Conservation (phyloP, 2,113 vertebrate genomes). For the Pao palembangensis region DNA sequence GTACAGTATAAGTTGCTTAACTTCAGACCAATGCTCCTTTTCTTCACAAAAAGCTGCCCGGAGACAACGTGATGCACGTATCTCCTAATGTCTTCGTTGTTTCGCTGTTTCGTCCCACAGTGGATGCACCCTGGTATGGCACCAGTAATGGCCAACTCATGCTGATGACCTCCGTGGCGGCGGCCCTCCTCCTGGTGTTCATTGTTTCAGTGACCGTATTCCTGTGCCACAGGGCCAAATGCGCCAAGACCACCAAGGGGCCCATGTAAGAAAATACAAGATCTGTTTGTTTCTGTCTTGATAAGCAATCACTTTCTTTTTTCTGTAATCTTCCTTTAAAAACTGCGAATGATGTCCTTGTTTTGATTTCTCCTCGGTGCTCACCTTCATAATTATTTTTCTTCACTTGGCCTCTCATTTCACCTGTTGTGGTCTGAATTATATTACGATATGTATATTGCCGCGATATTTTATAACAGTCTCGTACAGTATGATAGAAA, state of each 20-base stretch:
- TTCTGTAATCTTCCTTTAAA: conserved; percentile 21
- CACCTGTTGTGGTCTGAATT: conserved; percentile 25
- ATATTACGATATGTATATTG: conserved; percentile 42
- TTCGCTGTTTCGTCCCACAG: conserved; percentile 53
- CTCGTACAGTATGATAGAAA: conserved; percentile 37
- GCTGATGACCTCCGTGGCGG: conserved; percentile 47
- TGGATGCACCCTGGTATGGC: conserved; percentile 66
- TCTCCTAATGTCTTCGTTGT: conserved; percentile 39
- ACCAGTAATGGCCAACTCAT: conserved; percentile 50
- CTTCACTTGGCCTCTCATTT: conserved; percentile 7
- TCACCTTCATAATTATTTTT: conserved; percentile 2
- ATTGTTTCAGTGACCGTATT: conserved; percentile 53
- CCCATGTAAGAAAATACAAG: conserved; percentile 70
- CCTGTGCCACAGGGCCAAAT: conserved; percentile 62
- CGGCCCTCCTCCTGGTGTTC: conserved; percentile 43
- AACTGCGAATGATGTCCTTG: conserved; percentile 18
- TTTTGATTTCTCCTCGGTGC: conserved; percentile 5
- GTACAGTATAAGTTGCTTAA: conserved; percentile 1
- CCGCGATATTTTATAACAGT: conserved; percentile 52
- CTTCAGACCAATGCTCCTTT: conserved; percentile 7
- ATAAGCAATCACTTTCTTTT: conserved; percentile 6
- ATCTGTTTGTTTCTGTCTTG: conserved; percentile 1
- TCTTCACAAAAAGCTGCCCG: conserved; percentile 16
- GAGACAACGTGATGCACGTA: conserved; percentile 31
- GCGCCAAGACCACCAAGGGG: conserved; percentile 61